A percentile compares a stretch with the other conserved stretches of the same genome.
Conservation (phyloP, 2,113 vertebrate genomes). For the Apeltes quadracus region DNA sequence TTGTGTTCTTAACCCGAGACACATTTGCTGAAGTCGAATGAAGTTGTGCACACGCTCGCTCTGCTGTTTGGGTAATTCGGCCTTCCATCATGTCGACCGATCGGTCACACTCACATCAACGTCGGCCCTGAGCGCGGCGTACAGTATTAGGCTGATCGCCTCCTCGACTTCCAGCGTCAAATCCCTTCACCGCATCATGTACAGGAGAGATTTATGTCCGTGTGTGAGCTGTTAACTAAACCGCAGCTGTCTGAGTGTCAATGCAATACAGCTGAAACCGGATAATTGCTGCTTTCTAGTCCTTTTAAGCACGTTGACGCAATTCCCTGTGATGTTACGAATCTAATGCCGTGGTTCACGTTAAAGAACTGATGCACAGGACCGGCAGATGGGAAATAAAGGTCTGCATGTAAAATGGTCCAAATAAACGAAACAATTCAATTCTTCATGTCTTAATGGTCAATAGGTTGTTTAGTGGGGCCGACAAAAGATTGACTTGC, state of each 20-base stretch:
- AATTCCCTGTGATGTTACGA: slow-evolving; percentile 20
- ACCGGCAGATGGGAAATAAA: slow-evolving; percentile 21
- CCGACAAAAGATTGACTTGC: slow-evolving; percentile 17
- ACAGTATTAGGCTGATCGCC: slow-evolving; percentile 48
- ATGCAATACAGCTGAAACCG: slow-evolving; percentile 26
- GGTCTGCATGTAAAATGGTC: slow-evolving; percentile 37
- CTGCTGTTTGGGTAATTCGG: slow-evolving; percentile 22
- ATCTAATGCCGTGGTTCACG: slow-evolving; percentile 20
- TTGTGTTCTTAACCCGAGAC: not conserved
- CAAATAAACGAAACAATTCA: slow-evolving; percentile 41
- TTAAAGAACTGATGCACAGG: slow-evolving; percentile 9
- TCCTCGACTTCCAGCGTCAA: slow-evolving; percentile 27
- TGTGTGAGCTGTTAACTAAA: slow-evolving; percentile 48
- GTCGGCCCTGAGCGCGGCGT: slow-evolving; percentile 39
- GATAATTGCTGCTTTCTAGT: slow-evolving; percentile 31
- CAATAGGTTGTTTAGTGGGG: slow-evolving; percentile 11
- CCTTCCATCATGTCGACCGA: slow-evolving; percentile 29
- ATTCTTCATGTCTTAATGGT: slow-evolving; percentile 19
- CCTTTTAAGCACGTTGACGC: slow-evolving; percentile 32
- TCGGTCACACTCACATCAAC: slow-evolving; percentile 54
- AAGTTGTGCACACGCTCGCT: slow-evolving; percentile 6
- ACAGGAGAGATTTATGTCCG: slow-evolving; percentile 55
- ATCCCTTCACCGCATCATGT: slow-evolving; percentile 49
- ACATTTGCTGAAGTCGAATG: slow-evolving; percentile 1
- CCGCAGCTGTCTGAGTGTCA: slow-evolving; percentile 25